Evolutionary conservation across 1,140 invertebrate species (phyloP), one percentile per base, ranked within the genome.

Genomic region (Semibalanus balanoides): DNA sequence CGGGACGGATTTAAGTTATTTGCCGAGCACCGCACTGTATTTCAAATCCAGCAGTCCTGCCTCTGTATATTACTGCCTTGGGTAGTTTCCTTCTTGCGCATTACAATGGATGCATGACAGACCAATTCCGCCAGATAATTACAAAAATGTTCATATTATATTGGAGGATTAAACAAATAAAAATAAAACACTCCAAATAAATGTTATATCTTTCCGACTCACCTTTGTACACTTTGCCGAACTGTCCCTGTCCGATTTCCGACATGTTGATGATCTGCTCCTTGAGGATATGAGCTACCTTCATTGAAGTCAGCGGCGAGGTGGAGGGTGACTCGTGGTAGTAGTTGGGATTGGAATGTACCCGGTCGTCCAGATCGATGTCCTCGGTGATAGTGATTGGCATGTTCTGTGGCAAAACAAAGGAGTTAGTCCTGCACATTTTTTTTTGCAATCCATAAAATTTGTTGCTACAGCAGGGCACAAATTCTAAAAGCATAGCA

Each of bases 191-290:
- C 17, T 40, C 35, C 35, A 40, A 40, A 5, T 40, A 25, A 64
- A 1, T 64, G 3, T 7, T 14, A 25, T 3, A 64, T 19, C 14
- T 3, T 1, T 64, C 22, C 11, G 3, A 27, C 75, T 51, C 40
- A 76, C 79, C 79, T 78, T 79, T 79, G 72, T 80, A 80, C 30
- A 80, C 83, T 82, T 87, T 88, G 86, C 96, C 96, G 85, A 97
- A 99, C 74, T 94, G 94, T 35, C 96, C 96, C 87, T 98, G 95
- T 69, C 95, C 96, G 3, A 98, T 85, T 83, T 97, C 96, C 84
- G 96, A 93, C 30, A 96, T 85, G 81, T 77, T 77, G 22, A 75
- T 9, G 28, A 78, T 76, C 76, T 78, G 76, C 30, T 76, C 76
- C 11, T 76, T 64, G 70, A 77, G 43, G 25, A 78, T 78, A 22